A percentile compares a stretch with the other conserved stretches of the same genome.
These are phyloP conservation scores for Temnopleurus reevesii DNA, from an alignment of 53 echinoderm and acorn worm genomes.

Conservation along the genomic window DNA sequence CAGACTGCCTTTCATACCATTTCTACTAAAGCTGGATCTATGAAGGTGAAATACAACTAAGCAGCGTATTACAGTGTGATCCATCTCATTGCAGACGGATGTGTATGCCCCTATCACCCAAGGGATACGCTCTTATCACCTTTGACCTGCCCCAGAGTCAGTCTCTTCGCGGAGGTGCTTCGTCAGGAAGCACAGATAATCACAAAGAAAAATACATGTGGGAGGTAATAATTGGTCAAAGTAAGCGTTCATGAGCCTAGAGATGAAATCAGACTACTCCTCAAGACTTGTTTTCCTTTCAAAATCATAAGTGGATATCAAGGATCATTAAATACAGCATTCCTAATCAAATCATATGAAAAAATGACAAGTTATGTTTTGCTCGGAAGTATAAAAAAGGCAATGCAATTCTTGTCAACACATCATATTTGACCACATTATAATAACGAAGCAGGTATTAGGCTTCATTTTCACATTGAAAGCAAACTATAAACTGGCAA, in stretches of 20 bases:
- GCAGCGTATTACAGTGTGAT: neutral
- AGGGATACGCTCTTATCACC: constrained; percentile 46
- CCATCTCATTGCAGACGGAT: constrained; percentile 19
- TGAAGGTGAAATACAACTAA: neutral
- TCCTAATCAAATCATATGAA: neutral
- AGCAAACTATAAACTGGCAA: no score
- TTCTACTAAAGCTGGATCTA: no score
- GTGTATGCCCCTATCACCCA: constrained; percentile 50
- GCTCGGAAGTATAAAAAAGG: no score
- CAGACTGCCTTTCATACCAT: no score
- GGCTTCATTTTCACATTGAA: no score
- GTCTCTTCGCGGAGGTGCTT: constrained; percentile 57
- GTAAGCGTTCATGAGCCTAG: neutral
- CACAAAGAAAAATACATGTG: constrained; percentile 54
- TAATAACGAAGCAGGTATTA: no score
- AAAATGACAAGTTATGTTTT: neutral
- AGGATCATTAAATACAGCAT: neutral
- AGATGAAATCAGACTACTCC: constrained; percentile 8
- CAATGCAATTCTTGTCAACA: no score
- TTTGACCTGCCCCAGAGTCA: constrained; percentile 53
- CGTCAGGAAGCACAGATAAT: constrained; percentile 49
- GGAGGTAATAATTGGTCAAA: constrained; percentile 60
- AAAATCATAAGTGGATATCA: neutral
- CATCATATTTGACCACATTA: no score
- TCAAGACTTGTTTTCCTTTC: neutral